phyloP scores from a whole-genome alignment of 2,797 vertebrate species.

The Smutsia gigantea region DNA sequence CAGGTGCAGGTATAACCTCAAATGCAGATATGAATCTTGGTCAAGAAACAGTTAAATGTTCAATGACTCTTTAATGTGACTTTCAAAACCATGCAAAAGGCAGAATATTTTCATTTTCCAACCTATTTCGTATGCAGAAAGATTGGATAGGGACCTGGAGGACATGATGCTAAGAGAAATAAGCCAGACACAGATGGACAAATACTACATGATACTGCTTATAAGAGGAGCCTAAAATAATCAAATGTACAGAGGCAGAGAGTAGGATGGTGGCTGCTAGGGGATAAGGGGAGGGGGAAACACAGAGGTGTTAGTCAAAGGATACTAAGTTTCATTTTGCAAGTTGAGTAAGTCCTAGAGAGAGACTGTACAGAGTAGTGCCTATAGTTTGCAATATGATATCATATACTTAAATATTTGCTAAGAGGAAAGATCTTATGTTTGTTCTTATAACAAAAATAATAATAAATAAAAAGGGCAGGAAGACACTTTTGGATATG shows the following conservation, averaged over 20 bases:
- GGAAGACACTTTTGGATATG: not conserved
- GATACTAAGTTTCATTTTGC: not conserved
- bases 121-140: not conserved
- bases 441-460: not conserved
- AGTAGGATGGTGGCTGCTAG: not conserved
- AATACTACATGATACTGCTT: not conserved
- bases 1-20: not conserved
- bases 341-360: not conserved
- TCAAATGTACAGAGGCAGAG: not conserved
- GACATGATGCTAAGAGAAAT: not conserved
- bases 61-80: not conserved
- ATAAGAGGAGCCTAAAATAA: not conserved
- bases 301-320: not conserved
- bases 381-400: not conserved
- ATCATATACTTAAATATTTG: not conserved
- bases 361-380: not conserved
- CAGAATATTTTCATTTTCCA: conserved; percentile 42
- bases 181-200: not conserved
- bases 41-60: not conserved
- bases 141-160: not conserved
- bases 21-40: not conserved
- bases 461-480: not conserved
- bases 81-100: conserved; percentile 27
- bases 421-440: not conserved
- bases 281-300: no score